Conservation (phyloP, 2,797 vertebrate species). For the Alcedo atthis region DNA sequence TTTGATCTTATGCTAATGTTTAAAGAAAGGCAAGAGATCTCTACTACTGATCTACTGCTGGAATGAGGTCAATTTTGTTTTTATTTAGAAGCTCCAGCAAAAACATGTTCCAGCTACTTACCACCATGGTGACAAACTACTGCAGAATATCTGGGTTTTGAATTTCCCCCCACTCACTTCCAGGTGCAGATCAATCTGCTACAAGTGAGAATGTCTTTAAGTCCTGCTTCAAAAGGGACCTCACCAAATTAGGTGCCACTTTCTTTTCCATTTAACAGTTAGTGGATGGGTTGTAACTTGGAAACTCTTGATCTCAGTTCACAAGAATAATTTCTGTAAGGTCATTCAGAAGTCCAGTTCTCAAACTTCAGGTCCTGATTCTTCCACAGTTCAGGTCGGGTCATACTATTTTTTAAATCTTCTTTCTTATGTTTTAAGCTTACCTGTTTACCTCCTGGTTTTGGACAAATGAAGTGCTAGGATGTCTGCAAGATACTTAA, state of each 20-base stretch:
- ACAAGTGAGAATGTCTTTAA: neutral
- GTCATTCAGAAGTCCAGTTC: constrained; percentile 6
- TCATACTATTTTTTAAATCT: neutral
- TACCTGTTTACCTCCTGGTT: neutral
- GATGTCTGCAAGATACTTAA: neutral
- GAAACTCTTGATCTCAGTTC: constrained; percentile 28
- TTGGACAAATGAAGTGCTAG: neutral
- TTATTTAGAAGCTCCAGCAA: constrained; percentile 16
- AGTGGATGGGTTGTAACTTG: neutral
- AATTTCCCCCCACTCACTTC: neutral
- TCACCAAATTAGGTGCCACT: neutral
- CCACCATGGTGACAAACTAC: neutral
- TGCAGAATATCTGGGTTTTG: neutral
- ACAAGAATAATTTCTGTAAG: neutral
- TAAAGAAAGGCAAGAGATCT: neutral
- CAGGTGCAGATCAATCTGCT: neutral
- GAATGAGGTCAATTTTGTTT: neutral
- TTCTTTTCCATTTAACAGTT: neutral
- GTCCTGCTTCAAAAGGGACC: neutral
- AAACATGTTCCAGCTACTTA: neutral
- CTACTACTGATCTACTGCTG: neutral
- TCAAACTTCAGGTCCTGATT: neutral
- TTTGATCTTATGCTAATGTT: neutral
- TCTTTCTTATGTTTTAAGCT: constrained; percentile 6
- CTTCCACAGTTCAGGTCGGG: neutral